Conservation (phyloP, 2,797 vertebrate genomes). For the Tangara arthus region DNA sequence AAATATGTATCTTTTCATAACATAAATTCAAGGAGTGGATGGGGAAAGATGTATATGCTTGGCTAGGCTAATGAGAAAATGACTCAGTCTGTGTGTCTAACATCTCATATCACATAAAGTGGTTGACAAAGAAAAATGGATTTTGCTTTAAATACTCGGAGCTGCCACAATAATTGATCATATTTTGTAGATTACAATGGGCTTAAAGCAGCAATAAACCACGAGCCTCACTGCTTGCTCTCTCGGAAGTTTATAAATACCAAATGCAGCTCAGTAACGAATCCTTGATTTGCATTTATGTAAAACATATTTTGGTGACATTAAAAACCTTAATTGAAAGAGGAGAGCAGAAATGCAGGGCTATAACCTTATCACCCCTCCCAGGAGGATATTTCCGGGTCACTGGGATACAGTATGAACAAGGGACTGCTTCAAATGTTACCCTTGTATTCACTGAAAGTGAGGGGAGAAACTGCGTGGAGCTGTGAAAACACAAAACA, state of each 20-base stretch:
- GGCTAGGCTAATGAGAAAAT: constrained; percentile 59
- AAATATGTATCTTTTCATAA: constrained; percentile 58
- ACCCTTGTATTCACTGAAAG: neutral
- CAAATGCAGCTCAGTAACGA: neutral
- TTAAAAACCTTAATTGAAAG: constrained; percentile 6
- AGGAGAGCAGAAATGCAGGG: neutral
- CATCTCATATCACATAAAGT: constrained; percentile 7
- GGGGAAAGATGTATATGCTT: neutral
- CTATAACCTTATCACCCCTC: neutral
- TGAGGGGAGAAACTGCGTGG: neutral
- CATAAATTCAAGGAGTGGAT: constrained; percentile 34
- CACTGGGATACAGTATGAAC: neutral
- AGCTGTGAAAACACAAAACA: neutral
- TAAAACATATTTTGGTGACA: neutral
- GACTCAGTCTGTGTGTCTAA: neutral
- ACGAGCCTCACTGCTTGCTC: neutral
- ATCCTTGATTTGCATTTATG: neutral
- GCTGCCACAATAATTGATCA: neutral
- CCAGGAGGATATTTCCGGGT: neutral
- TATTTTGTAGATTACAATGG: constrained; percentile 5
- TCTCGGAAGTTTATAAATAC: neutral
- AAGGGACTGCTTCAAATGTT: neutral
- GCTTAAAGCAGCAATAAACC: neutral
- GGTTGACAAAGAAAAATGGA: constrained; percentile 70
- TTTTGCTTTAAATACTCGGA: constrained; percentile 34